A percentile compares a stretch with the other conserved stretches of the same genome.
Conservation (phyloP, 2,113 vertebrate species). For the Hypomesus transpacificus region DNA sequence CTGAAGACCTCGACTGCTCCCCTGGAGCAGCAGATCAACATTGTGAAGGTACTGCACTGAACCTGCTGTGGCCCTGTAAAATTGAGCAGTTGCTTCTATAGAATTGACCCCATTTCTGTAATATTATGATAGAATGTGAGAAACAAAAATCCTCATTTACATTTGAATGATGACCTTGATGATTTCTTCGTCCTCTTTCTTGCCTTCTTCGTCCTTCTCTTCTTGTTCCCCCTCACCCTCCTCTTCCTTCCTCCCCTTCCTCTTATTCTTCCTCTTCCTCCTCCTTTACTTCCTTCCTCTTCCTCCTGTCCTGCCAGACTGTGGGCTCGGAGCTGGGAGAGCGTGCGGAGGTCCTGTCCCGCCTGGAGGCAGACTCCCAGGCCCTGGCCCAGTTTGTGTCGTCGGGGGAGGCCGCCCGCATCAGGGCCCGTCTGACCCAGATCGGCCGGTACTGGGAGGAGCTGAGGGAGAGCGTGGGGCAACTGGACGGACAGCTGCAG, state of each 20-base stretch:
- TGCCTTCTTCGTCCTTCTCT: neutral
- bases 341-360: slow-evolving; percentile 67
- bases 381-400: slow-evolving; percentile 83
- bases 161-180: too few species aligned
- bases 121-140: too few species aligned
- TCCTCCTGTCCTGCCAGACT: slow-evolving; percentile 58
- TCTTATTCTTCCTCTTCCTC: neutral
- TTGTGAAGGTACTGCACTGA: slow-evolving; percentile 79
- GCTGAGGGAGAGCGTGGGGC: slow-evolving; percentile 78
- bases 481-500: slow-evolving; percentile 75
- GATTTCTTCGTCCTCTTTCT: neutral
- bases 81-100: too few species aligned
- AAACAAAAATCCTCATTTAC: too few species aligned
- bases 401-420: slow-evolving; percentile 84
- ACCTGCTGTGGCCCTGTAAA: neutral
- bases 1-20: slow-evolving; percentile 76
- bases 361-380: slow-evolving; percentile 80
- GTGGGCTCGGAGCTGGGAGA: slow-evolving; percentile 72
- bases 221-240: neutral
- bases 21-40: slow-evolving; percentile 80
- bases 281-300: neutral
- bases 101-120: too few species aligned
- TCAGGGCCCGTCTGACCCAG: slow-evolving; percentile 90
- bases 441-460: slow-evolving; percentile 89
- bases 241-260: too few species aligned